These are phyloP conservation scores for Parapsyche elsis DNA, from an alignment of 1,140 invertebrate genomes.

Conservation along the genomic window DNA sequence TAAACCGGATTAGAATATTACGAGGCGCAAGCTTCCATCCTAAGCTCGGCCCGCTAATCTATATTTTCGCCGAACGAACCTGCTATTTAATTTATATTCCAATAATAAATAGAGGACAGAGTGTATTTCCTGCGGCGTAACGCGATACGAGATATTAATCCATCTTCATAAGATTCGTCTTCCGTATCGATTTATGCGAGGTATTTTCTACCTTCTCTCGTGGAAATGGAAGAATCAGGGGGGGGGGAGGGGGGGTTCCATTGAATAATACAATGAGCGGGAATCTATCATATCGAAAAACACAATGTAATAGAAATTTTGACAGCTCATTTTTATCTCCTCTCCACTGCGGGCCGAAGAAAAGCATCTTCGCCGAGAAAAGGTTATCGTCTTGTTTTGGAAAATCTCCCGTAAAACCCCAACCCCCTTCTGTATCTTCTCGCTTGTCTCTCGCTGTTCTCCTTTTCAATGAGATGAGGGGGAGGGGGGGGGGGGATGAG, in stretches of 20 bases:
- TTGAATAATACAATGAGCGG: constrained; percentile 45
- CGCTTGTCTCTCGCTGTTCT: constrained; percentile 33
- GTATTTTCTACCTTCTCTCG: not conserved
- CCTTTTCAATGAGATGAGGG: constrained; percentile 13
- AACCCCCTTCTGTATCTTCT: constrained; percentile 14
- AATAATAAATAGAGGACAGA: not conserved
- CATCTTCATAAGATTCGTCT: not conserved
- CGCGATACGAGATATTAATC: not conserved
- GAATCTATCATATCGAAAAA: constrained; percentile 49
- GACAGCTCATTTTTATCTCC: constrained; percentile 49
- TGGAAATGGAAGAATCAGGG: no score
- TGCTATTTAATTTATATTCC: not conserved
- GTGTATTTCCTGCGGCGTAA: no score
- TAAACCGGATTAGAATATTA: constrained; percentile 21
- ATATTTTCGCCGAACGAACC: not conserved
- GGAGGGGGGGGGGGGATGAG: not conserved
- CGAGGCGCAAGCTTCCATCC: not conserved
- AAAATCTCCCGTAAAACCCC: constrained; percentile 14
- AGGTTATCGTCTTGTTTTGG: constrained; percentile 46
- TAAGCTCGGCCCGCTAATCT: not conserved
- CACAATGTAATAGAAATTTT: constrained; percentile 51
- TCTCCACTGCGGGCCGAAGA: not conserved
- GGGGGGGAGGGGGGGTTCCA: not conserved
- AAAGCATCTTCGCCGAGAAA: constrained; percentile 31
- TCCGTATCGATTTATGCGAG: not conserved